Base-by-base conservation (phyloP, 23 tunicate genomes). In the Trididemnum nubilum region DNA sequence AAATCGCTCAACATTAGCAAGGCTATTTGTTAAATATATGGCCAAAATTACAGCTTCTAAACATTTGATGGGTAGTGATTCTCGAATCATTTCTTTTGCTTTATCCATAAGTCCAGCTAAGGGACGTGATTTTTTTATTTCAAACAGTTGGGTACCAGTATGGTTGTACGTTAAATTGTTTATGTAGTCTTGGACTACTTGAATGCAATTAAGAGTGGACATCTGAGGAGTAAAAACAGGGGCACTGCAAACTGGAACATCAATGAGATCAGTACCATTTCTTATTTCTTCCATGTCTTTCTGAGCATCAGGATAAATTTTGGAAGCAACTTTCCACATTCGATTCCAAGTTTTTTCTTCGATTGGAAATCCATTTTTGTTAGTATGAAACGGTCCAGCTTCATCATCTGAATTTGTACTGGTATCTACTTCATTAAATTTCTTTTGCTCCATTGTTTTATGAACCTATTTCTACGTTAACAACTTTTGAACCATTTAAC, bases 41-140 rank as follows among this genome's bases (percentile, higher is more conserved):
- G 87, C 89, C 5, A 94, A 50, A 65, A 94, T 78, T 22, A 88
- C 94, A 44, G 98, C 98, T 67, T 94, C 98, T 35, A 94, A 69
- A 59, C 98, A 94, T 88, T 94, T 94, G 4, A 94, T 94, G 22
- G 98, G 98, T 69, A 94, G 83, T 7, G 94, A 80, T 72, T 88
- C 94, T 63, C 60, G 84, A 22, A 84, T 66, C 80, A 94, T 94
- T 54, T 88, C 90, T 81, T 85, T 88, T 36, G 98, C 98, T 49
- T 67, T 94, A 49, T 94, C 98, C 90, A 94, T 84, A 26, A 94
- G 73, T 23, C 94, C 87, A 67, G 98, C 87, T 1, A 94, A 29
- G 19, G 94, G 94, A 19, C 94, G 64, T 33, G 60, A 63, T 72
- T 94, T 94, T 59, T 51, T 81, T 0, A 94, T 94, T 76, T 94